Conservation (phyloP, 2,888 invertebrate genomes). For the Drosophila maculinotata region DNA sequence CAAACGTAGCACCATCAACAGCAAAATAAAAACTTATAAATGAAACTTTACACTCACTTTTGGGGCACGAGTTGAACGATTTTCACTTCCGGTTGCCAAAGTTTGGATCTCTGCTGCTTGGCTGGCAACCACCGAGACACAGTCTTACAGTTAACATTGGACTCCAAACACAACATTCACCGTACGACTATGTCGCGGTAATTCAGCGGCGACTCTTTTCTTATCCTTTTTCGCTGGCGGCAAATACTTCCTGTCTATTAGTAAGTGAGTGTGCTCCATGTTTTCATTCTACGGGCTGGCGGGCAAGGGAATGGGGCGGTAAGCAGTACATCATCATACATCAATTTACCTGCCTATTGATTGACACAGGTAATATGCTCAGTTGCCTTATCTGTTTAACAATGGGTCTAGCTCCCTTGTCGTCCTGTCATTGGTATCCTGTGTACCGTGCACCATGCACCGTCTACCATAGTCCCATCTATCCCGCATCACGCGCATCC, state of each 20-base stretch:
- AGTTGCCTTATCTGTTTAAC: conserved; percentile 65
- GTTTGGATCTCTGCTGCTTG: conserved; percentile 51
- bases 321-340: conserved; percentile 31
- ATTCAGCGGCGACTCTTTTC: conserved; percentile 65
- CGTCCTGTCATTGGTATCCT: conserved; percentile 49
- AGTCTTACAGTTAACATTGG: conserved; percentile 86
- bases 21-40: conserved; percentile 24
- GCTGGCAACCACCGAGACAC: conserved; percentile 84
- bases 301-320: not conserved
- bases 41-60: conserved; percentile 47
- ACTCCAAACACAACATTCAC: conserved; percentile 85
- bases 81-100: conserved; percentile 25
- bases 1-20: conserved; percentile 19
- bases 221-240: conserved; percentile 5
- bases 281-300: conserved; percentile 1
- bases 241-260: conserved; percentile 57
- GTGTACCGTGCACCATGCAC: conserved; percentile 8
- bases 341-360: conserved; percentile 41
- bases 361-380: conserved; percentile 68
- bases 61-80: conserved; percentile 18
- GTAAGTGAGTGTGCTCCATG: conserved; percentile 7
- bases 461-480: conserved; percentile 22
- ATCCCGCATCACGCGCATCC: conserved; percentile 18
- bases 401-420: conserved; percentile 55
- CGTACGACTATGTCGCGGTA: conserved; percentile 86